Base-by-base conservation (phyloP, 2,113 vertebrate species). In the Nothobranchius furzeri region DNA sequence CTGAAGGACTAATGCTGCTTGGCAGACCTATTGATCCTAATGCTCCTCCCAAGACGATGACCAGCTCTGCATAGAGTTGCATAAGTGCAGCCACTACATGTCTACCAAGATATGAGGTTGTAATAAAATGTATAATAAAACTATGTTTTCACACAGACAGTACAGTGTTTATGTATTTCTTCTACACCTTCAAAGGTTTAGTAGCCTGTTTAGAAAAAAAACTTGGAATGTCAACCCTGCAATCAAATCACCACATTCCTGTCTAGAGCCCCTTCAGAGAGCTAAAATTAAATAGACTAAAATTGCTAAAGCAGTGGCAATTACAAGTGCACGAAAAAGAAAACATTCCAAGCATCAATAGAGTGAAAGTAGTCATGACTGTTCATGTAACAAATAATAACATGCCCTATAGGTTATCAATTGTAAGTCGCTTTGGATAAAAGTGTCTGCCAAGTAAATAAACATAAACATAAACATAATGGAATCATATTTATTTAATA, bases 11-110 rank as follows among this genome's bases (percentile, higher is more conserved):
- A 85, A 87, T 82, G 83, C 83, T 68, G 76, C 86, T 85, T 90
- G 86, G 86, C 88, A 86, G 85, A 81, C 82, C 77, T 85, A 92
- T 92, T 81, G 81, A 92, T 91, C 78, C 81, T 65, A 35, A 57
- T 56, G 65, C 76, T 75, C 81, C 70, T 68, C 70, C 62, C 64
- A 70, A 50, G 72, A 75, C 17, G 49, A 60, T 49, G 59, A 76
- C 59, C 70, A 68, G 63, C 52, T 54, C 60, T 67, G 58, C 64
- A 64, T 47, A 25, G 37, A 72, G 40, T 59, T 60, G 43, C 30
- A 54, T 12, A 60, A 12, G 40, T 60, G 20, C 47, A 61, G 58
- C 13, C 45, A 46, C 20, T 42, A 57, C 30, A 9, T 9, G 49
- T 11, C n/a, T n/a, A 52, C 37, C 40, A 8, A 64, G 9, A 7